Evolutionary conservation across 1,140 invertebrate genomes (phyloP), one percentile per base, ranked within the genome.

Genomic region (Drosophila funebris): DNA sequence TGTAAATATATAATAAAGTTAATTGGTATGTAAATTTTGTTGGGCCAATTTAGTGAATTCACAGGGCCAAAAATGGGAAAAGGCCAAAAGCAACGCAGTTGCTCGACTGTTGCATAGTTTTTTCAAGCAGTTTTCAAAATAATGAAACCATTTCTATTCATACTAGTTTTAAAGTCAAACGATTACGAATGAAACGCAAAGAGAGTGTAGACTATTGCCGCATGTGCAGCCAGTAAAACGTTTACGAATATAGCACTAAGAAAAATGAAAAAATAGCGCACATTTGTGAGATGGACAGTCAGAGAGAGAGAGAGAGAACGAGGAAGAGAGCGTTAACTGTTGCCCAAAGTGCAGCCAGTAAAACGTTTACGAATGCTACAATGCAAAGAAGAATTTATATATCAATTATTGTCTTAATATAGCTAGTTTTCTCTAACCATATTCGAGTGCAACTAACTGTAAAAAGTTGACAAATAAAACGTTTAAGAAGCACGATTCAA

Each of bases 21-120:
- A 83, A 83, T 83, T 84, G 79, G 72, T 78, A 83, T 83, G 80
- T 61, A 84, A 83, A 83, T 82, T 83, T 74, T 62, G 31, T 57
- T 48, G 37, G 75, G 37, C 60, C 74, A 82, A 74, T 82, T 83
- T 75, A 39, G 44, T 48, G 22, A 66, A 76, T 67, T 68, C 29
- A 46, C 62, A 29, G 36, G 29, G 46, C 33, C 18, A n/a, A 8
- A 18, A 20, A 8, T 11, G 31, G 36, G 13, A 11, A 50, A 48
- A 18, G 16, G 24, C n/a, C 20, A 43, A 31, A 41, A 39, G 11
- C 29, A 43, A 6, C 7, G 9, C 1, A 1, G 16, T 7, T 27
- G 36, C 22, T n/a, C 27, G 50, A 63, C 63, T 57, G 3, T 16
- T 3, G n/a, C 18, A 11, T 18, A 33, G 29, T 33, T 52, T n/a